Evolutionary conservation across 1,140 invertebrate species (phyloP).

Genomic region (Batillaria attramentaria): DNA sequence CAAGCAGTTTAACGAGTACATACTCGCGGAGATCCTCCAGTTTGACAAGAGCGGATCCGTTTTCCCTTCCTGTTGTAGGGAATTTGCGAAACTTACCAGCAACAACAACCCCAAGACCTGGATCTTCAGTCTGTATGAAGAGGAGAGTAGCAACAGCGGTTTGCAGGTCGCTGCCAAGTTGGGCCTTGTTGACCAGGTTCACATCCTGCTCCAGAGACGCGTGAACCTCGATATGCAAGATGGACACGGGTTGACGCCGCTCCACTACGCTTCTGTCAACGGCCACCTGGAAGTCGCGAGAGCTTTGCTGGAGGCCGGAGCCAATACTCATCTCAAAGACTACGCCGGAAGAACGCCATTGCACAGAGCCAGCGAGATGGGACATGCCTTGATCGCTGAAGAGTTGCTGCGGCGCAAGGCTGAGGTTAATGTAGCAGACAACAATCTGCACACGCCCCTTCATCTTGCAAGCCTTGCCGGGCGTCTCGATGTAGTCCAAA

Average conservation of each 20-base stretch:
- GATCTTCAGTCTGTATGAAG: background rate
- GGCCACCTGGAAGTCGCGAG: conserved; percentile 53
- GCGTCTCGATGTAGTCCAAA: conserved; percentile 57
- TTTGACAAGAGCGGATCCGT: background rate
- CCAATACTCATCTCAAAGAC: conserved; percentile 42
- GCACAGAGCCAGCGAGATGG: conserved; percentile 49
- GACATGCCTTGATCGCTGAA: conserved; percentile 21
- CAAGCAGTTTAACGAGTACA: background rate
- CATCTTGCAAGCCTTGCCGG: conserved; percentile 70
- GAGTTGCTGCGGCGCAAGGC: conserved; percentile 31
- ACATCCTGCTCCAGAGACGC: conserved; percentile 31
- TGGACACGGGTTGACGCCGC: conserved; percentile 57
- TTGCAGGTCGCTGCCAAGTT: background rate
- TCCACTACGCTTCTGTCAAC: conserved; percentile 61
- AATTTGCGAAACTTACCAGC: background rate
- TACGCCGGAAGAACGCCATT: conserved; percentile 43
- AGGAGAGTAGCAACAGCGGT: background rate
- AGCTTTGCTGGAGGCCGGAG: conserved; percentile 29
- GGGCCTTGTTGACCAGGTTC: conserved; percentile 25
- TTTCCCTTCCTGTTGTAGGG: background rate
- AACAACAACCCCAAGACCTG: background rate
- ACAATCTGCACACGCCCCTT: conserved; percentile 42
- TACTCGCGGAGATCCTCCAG: background rate
- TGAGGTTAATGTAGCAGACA: conserved; percentile 11
- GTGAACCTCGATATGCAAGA: conserved; percentile 52